Evolutionary conservation across 2,888 invertebrate genomes (phyloP).

Genomic region (Nomada fabriciana): DNA sequence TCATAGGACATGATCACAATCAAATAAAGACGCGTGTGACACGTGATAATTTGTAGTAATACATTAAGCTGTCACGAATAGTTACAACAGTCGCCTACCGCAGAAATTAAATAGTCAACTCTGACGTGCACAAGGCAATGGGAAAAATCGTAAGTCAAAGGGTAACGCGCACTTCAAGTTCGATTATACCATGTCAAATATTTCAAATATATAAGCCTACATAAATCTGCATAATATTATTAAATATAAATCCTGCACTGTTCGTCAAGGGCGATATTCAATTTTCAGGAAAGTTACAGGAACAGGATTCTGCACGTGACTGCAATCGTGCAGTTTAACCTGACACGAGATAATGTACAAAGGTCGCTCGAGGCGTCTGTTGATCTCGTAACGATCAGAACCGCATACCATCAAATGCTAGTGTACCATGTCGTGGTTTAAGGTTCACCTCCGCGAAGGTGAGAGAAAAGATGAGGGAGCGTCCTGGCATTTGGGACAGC

Average conservation of each 20-base stretch:
- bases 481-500: slow-evolving; percentile 76
- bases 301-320: slow-evolving; percentile 62
- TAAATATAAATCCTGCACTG: neutral
- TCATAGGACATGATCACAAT: too few species aligned
- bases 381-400: slow-evolving; percentile 23
- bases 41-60: too few species aligned
- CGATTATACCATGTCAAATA: too few species aligned
- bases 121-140: too few species aligned
- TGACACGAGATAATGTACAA: slow-evolving; percentile 53
- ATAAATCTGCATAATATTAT: neutral
- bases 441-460: slow-evolving; percentile 55
- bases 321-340: slow-evolving; percentile 58
- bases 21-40: too few species aligned
- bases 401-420: slow-evolving; percentile 14
- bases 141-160: too few species aligned
- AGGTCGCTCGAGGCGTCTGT: slow-evolving; percentile 41
- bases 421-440: slow-evolving; percentile 29
- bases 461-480: slow-evolving; percentile 70
- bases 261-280: neutral
- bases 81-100: too few species aligned
- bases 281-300: slow-evolving; percentile 25
- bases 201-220: too few species aligned
- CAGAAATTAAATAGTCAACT: too few species aligned
- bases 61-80: too few species aligned
- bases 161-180: too few species aligned